Evolutionary conservation across 2,797 vertebrate species (phyloP).

Genomic region (Bovichtus variegatus): DNA sequence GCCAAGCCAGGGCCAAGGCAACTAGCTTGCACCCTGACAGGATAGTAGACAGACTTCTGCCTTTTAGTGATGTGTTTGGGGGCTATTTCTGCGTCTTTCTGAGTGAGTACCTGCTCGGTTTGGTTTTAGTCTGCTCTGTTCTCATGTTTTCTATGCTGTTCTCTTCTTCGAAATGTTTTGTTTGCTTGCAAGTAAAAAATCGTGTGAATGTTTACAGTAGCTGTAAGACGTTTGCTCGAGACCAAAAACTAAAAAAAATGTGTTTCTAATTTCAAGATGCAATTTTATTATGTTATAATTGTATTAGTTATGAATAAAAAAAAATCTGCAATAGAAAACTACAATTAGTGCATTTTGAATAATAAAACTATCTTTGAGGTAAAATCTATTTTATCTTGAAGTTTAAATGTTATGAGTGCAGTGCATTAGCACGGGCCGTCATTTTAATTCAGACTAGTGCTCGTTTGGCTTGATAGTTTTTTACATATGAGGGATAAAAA

Average conservation of each 20-base stretch:
- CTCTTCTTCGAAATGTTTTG: conserved; percentile 43
- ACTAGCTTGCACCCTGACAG: conserved; percentile 75
- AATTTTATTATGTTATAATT: conserved; percentile 19
- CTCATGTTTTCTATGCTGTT: conserved; percentile 47
- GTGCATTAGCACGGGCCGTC: conserved; percentile 24
- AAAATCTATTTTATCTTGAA: background rate
- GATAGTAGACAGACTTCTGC: conserved; percentile 65
- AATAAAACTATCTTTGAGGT: background rate
- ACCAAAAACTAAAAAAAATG: conserved; percentile 2
- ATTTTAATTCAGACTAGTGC: conserved; percentile 55
- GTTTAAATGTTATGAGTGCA: conserved; percentile 10
- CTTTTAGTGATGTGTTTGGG: conserved; percentile 74
- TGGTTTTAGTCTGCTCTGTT: conserved; percentile 50
- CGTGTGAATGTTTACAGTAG: conserved; percentile 15
- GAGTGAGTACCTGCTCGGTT: conserved; percentile 77
- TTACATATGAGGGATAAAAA: conserved; percentile 19
- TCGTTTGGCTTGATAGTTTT: conserved; percentile 37
- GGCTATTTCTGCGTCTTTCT: conserved; percentile 67
- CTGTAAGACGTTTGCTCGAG: conserved; percentile 16
- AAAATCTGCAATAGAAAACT: conserved; percentile 5
- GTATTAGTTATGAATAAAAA: background rate
- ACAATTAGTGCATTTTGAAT: conserved; percentile 26
- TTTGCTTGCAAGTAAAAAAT: conserved; percentile 10
- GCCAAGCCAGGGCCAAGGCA: conserved; percentile 79
- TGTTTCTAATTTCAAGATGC: conserved; percentile 3